These are phyloP conservation scores for Phlogophora meticulosa DNA, from an alignment of 2,888 invertebrate species.

Conservation along the genomic window DNA sequence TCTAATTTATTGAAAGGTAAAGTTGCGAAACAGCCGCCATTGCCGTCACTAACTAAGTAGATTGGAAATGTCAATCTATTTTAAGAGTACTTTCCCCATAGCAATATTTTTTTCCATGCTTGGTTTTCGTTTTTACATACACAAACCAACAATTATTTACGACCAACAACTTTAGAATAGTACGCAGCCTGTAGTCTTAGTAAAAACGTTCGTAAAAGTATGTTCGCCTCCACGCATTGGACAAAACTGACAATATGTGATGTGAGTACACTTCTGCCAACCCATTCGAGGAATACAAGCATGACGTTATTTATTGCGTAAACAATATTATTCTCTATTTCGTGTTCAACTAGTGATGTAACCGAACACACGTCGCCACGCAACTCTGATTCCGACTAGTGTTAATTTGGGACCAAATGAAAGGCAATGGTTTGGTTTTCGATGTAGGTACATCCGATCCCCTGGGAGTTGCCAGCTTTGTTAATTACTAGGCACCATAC, in stretches of 20 bases:
- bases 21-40: background rate
- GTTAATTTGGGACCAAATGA: conserved; percentile 78
- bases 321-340: conserved; percentile 13
- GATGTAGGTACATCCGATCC: conserved; percentile 76
- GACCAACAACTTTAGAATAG: background rate
- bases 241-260: background rate
- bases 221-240: too few species aligned
- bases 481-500: conserved; percentile 77
- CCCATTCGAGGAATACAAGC: background rate
- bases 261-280: background rate
- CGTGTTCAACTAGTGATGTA: conserved; percentile 31
- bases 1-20: background rate
- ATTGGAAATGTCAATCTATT: conserved; percentile 31
- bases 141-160: background rate
- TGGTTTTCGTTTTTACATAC: background rate
- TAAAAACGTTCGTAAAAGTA: too few species aligned
- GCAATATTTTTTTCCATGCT: background rate
- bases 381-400: conserved; percentile 66
- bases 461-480: conserved; percentile 71
- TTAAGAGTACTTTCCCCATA: background rate
- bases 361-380: conserved; percentile 52
- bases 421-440: conserved; percentile 78
- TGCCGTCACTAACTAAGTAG: background rate
- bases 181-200: too few species aligned
- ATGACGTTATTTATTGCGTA: background rate